Evolutionary conservation across 2,888 invertebrate genomes (phyloP).

Genomic region (Archips xylosteana): DNA sequence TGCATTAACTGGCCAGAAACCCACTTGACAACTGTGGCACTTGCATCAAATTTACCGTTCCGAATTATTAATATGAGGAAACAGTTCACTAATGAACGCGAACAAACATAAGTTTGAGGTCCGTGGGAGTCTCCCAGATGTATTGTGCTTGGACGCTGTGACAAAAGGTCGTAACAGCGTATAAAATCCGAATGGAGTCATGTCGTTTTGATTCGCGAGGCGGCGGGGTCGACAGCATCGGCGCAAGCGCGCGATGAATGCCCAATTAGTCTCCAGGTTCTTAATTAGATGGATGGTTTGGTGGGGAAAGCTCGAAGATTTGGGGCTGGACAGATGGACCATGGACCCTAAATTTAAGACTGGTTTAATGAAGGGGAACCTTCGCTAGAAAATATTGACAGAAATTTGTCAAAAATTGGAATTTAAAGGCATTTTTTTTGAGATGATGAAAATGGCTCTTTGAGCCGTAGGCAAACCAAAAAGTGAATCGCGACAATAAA

Average conservation of each 20-base stretch:
- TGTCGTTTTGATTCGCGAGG: neutral
- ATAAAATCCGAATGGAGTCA: neutral
- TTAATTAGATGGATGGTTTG: conserved; percentile 42
- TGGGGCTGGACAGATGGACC: neutral
- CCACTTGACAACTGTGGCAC: conserved; percentile 31
- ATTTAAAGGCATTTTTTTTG: too few species aligned
- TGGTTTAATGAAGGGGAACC: too few species aligned
- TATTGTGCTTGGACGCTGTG: conserved; percentile 26
- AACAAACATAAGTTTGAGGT: conserved; percentile 41
- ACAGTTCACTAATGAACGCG: conserved; percentile 71
- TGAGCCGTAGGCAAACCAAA: too few species aligned
- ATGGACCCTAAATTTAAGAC: neutral
- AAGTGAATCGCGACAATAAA: too few species aligned
- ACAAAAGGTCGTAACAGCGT: conserved; percentile 10
- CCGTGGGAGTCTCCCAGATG: conserved; percentile 41
- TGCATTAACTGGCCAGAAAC: conserved; percentile 29
- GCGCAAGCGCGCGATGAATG: conserved; percentile 39
- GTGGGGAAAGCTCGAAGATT: conserved; percentile 32
- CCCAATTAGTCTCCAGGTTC: conserved; percentile 41
- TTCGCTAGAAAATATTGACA: too few species aligned
- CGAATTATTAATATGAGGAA: conserved; percentile 78
- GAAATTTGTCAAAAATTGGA: too few species aligned
- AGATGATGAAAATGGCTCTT: too few species aligned
- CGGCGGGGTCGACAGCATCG: conserved; percentile 38
- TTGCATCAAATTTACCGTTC: conserved; percentile 69